A percentile compares a stretch with the other conserved stretches of the same genome.
phyloP scores from a whole-genome alignment of 2,113 vertebrate species.

The Dipodomys ordii region DNA sequence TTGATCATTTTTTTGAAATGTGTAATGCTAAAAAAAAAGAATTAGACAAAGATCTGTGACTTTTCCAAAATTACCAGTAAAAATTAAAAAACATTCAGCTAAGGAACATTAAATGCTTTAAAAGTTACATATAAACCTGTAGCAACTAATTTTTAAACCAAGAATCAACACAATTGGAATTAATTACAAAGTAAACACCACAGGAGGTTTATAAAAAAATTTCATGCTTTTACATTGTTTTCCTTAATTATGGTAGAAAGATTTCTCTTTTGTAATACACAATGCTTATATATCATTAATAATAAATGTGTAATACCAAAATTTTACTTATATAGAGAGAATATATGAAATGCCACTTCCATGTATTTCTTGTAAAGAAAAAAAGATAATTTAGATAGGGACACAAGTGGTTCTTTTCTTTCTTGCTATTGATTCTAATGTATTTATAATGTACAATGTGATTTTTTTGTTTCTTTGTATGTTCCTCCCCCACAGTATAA shows the following conservation, averaged over 20 bases:
- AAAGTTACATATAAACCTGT: no score
- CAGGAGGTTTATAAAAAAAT: not conserved
- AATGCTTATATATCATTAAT: conserved; percentile 12
- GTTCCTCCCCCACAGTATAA: no score
- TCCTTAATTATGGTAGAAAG: not conserved
- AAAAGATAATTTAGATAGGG: not conserved
- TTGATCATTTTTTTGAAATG: not conserved
- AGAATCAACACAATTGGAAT: conserved; percentile 45
- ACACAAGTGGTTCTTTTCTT: no score
- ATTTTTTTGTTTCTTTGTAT: no score
- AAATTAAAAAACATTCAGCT: conserved; percentile 28
- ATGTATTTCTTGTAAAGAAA: not conserved
- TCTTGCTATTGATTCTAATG: no score
- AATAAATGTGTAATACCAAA: not conserved
- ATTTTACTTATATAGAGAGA: not conserved
- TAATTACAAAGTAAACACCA: conserved; percentile 14
- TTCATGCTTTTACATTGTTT: conserved; percentile 29
- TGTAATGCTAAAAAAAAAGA: not conserved
- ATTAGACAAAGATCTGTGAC: conserved; percentile 38
- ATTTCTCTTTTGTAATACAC: conserved; percentile 12
- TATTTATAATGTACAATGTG: no score
- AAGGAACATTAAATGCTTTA: not conserved
- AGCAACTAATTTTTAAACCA: conserved; percentile 14
- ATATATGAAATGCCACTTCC: no score
- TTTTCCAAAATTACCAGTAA: conserved; percentile 4